Base-by-base conservation (phyloP, 1,140 invertebrate species). In the Chionoecetes opilio region DNA sequence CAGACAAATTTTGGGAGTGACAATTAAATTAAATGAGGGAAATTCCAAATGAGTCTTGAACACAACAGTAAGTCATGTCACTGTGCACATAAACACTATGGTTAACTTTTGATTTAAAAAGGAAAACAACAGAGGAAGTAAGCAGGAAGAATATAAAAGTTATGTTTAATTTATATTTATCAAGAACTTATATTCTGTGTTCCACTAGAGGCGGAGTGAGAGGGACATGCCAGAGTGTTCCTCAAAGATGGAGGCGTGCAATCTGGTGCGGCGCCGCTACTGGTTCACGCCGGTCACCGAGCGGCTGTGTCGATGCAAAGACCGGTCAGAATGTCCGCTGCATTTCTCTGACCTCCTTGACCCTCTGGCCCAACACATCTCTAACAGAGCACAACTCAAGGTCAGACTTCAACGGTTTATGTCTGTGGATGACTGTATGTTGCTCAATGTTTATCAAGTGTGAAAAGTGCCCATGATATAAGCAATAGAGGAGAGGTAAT, bases 221-320 rank as follows among this genome's bases (percentile, higher is more conserved):
- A 97, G 97, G 93, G 97, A 97, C 95, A 96, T 98, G 41, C 97
- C 97, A 26, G 96, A 97, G 53, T 98, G 97, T 96, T 53, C 96
- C 93, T 53, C 94, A 11, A 96, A 97, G 86, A 96, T 85, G 0
- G 96, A 97, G 93, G 97, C 97, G 3, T 98, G 97, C 95, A 97
- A 97, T 95, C 96, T 98, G 2, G 96, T 97, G 92, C 97, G 98
- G 93, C 96, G 97, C 14, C 96, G 97, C 96, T 98, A 97, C 96
- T 98, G 97, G 97, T 96, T 97, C 41, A 97, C 97, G 2, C 96
- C 97, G 32, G 96, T 97, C 37, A 97, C 97, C 0, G 97, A 97
- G 95, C 96, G 97, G 96, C 96, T 97, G n/a, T 98, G 97, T 94
- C 97, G 97, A 29, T 98, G 97, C 96, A 96, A 97, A 3, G 97